These are phyloP conservation scores for Synanthedon vespiformis DNA, from an alignment of 2,888 invertebrate species.

Conservation along the genomic window DNA sequence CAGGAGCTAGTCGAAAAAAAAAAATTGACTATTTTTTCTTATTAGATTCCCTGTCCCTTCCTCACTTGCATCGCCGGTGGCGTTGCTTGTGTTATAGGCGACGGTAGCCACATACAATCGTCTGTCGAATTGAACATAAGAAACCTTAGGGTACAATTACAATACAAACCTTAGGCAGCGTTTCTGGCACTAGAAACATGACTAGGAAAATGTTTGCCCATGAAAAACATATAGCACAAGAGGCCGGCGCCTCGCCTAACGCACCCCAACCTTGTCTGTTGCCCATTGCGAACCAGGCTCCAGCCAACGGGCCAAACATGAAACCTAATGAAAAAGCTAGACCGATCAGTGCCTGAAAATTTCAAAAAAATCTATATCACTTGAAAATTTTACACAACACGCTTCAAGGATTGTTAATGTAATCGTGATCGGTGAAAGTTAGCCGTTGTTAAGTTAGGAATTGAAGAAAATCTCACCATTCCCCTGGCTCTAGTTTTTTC, in stretches of 20 bases:
- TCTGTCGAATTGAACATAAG: no score
- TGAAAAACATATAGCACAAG: constrained; percentile 80
- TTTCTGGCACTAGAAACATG: constrained; percentile 81
- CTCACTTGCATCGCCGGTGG: no score
- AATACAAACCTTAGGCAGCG: constrained; percentile 76
- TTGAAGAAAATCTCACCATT: constrained; percentile 76
- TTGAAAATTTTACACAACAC: no score
- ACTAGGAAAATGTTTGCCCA: constrained; percentile 83
- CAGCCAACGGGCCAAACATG: constrained; percentile 94
- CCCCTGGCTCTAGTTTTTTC: constrained; percentile 88
- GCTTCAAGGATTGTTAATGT: no score
- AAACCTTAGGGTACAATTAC: no score
- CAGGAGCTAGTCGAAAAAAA: no score
- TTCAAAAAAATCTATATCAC: no score
- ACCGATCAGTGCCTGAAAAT: constrained; percentile 90
- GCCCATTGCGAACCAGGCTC: constrained; percentile 85
- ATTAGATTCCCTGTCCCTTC: no score
- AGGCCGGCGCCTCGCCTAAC: constrained; percentile 87
- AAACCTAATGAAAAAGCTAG: constrained; percentile 98
- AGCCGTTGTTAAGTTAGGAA: not conserved
- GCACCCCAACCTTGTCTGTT: constrained; percentile 66
- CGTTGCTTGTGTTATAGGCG: no score
- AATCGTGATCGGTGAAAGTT: no score
- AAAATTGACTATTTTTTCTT: no score
- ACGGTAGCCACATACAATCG: no score